Evolutionary conservation across 2,888 invertebrate genomes (phyloP), one percentile per base, ranked within the genome.

Genomic region (Aquatica leii): DNA sequence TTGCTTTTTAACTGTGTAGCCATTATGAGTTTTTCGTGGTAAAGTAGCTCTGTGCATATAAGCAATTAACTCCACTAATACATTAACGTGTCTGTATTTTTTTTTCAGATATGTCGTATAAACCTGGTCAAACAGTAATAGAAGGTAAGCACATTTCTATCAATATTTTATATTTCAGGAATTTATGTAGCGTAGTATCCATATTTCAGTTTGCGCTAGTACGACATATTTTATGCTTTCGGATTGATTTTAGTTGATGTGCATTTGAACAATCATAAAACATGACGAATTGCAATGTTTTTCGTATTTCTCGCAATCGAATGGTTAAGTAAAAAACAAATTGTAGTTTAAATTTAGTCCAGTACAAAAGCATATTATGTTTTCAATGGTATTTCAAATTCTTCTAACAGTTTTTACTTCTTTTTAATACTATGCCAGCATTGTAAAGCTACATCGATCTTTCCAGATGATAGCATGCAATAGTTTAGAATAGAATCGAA

Each of bases 31-130:
- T 24, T 24, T 4, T 2, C 6, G 6, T 24, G 24, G 4, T 24
- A 24, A 2, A 24, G 24, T 6, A 24, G 24, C 6, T 4, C 2
- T 6, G 6, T 24, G 6, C 24, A 24, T 24, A 2, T 24, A 6
- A 2, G 6, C 24, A 24, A 24, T 24, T 24, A 24, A 24, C 24
- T 24, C 6, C 6, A 24, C 24, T 24, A 24, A 24, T 24, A 4
- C 24, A 24, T 24, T 24, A 24, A 24, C 24, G 21, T 48, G 21
- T 48, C 37, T 56, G 21, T 46, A 49, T 68, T 74, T 70, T 67
- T 68, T 65, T 80, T 81, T 59, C 78, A 81, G 81, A 80, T 76
- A 74, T 79, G 69, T 74, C 79, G 65, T 80, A 78, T 70, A 80
- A 79, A 61, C 81, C 81, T 14, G 71, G 78, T 65, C 78, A 78